A percentile compares a stretch with the other conserved stretches of the same genome.
phyloP scores from a whole-genome alignment of 2,888 invertebrate species.

The Erebia epiphron region DNA sequence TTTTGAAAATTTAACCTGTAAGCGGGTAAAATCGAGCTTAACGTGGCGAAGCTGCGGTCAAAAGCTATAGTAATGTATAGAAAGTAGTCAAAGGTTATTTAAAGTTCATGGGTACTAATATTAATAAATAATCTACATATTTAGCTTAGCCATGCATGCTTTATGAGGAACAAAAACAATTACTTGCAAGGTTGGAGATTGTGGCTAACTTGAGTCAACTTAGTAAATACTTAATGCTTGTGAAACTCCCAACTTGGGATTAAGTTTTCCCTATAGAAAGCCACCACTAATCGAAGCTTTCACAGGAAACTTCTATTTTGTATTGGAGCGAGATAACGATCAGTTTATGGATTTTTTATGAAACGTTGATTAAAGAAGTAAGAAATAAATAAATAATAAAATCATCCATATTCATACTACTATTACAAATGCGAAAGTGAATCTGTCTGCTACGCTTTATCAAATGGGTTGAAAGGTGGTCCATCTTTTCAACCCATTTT shows the following conservation, averaged over 20 bases:
- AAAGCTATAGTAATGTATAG: no score
- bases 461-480: no score
- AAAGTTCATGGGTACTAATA: background rate
- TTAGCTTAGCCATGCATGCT: constrained; percentile 31
- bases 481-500: no score
- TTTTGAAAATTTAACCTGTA: no score
- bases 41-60: no score
- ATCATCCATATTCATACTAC: no score
- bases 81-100: background rate
- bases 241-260: constrained; percentile 40
- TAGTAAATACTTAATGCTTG: constrained; percentile 41
- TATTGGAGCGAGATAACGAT: constrained; percentile 31
- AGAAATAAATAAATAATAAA: no score
- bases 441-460: no score
- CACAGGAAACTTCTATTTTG: constrained; percentile 33
- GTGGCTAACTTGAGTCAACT: constrained; percentile 52
- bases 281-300: constrained; percentile 37
- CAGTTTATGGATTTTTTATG: constrained; percentile 10
- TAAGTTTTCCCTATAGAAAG: constrained; percentile 41
- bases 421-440: no score
- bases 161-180: constrained; percentile 36
- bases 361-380: no score
- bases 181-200: constrained; percentile 45
- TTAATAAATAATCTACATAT: constrained; percentile 3
- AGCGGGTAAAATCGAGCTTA: no score